Evolutionary conservation across 2,797 vertebrate genomes (phyloP), one percentile per base, ranked within the genome.

Genomic region (Echiichthys vipera): DNA sequence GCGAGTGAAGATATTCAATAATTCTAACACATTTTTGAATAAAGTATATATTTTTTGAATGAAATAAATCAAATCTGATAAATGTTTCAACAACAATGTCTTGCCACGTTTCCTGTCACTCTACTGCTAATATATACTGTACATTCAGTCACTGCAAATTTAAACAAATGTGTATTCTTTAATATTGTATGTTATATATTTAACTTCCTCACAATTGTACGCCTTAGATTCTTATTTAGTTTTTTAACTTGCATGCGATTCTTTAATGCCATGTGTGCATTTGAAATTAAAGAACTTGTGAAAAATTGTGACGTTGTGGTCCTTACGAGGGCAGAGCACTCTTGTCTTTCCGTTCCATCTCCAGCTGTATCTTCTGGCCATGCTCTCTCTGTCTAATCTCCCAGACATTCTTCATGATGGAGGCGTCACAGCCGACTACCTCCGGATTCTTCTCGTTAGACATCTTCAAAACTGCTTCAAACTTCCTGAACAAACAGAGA

Each of bases 401-500:
- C 92, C 92, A 94, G 4, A 93, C 89, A 24, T 90, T 85, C 85
- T 54, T 93, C 84, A 93, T 91, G 76, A 94, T 89, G 58, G 85
- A 89, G 66, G 88, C 88, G 0, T 82, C 76, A 8, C 89, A 91
- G 67, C 80, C 77, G 1, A 78, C 66, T 29, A 83, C 84, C 76
- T 93, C 92, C 0, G 61, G 20, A n/a, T 65, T 88, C 81, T 65
- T 91, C 0, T 91, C 89, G 13, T 36, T 67, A 3, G 68, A 80
- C 90, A 91, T 91, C 71, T 78, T 85, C 37, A 59, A 54, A 39
- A 8, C 18, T 50, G 36, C 17, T 71, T 43, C 32, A 24, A 39
- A 64, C 4, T 15, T 2, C 51, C 67, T 80, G 69, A 45, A 63
- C 9, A 68, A 11, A 78, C 4, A 79, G 0, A 81, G 5, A 54